Base-by-base conservation (phyloP, 2,888 invertebrate genomes). In the Cataglyphis rosenhaueri region DNA sequence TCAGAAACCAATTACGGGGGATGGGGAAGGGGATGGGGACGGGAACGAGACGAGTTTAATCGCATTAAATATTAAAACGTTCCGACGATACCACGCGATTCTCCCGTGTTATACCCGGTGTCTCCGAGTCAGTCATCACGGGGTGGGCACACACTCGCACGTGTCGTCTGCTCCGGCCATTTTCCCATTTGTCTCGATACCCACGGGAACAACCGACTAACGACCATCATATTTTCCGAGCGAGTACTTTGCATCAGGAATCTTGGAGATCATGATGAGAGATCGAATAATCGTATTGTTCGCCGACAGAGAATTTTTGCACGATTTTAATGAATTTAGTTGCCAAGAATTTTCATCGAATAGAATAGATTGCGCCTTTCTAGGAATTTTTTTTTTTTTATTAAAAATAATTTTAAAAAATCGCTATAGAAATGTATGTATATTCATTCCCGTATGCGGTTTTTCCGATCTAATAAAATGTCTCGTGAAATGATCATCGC, bases 1-100 rank as follows among this genome's bases (percentile, higher is more conserved):
- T 94, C 94, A 93, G 93, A 93, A 94, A 94, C 89, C 94, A 94
- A 94, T 94, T 94, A 94, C 91, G 85, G 89, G 87, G 91, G 93
- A 88, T 91, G 91, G 91, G 87, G 48, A 1, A n/a, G 8, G 44
- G 52, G 48, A 8, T 44, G 52, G 52, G 52, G 52, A 52, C n/a
- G 52, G 52, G 52, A 52, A 91, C 91, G 89, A 88, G 91, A 92
- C 90, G 93, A 94, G 93, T 93, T 94, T 94, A 93, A 94, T 94
- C 92, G 92, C 92, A 92, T 94, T 87, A 94, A 94, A 93, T 94
- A 94, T 94, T 94, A 89, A 94, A 91, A 90, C 88, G 86, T 90
- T 92, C 91, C 90, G 89, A 90, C 86, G 85, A 86, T 83, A 76
- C 75, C 18, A n/a, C 25, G 6, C 65, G 61, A 5, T 18, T 29